Percentiles rank a stretch among this genome's conserved stretches.
Conservation (phyloP, 1,140 invertebrate genomes). For the Ceratoteleas bidentatus region DNA sequence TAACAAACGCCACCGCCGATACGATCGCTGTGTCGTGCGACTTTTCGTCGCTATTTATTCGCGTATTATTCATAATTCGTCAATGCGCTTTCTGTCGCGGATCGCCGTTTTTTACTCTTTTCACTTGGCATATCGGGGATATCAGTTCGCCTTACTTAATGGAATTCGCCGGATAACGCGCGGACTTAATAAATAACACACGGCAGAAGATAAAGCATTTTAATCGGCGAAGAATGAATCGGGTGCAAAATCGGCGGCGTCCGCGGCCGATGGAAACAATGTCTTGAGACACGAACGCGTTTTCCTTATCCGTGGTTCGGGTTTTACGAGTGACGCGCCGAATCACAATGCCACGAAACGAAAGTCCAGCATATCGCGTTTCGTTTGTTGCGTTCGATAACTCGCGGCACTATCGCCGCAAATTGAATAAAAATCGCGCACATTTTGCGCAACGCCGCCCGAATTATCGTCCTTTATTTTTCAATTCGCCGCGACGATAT, state of each 20-base stretch:
- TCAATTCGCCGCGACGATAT: slow-evolving; percentile 55
- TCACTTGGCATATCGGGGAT: slow-evolving; percentile 20
- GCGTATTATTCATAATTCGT: not conserved
- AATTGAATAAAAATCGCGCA: slow-evolving; percentile 64
- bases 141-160: slow-evolving; percentile 18
- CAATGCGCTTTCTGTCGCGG: not conserved
- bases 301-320: slow-evolving; percentile 63
- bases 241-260: slow-evolving; percentile 40
- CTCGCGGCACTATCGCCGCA: slow-evolving; percentile 55
- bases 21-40: slow-evolving; percentile 43
- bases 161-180: not conserved
- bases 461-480: slow-evolving; percentile 56
- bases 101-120: no score
- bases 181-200: not conserved
- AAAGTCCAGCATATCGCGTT: slow-evolving; percentile 64
- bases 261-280: slow-evolving; percentile 53
- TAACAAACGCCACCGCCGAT: slow-evolving; percentile 54
- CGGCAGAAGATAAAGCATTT: slow-evolving; percentile 1
- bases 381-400: slow-evolving; percentile 63
- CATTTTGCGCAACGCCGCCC: slow-evolving; percentile 60
- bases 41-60: slow-evolving; percentile 42
- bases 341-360: slow-evolving; percentile 64
- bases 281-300: slow-evolving; percentile 57
- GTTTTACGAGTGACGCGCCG: slow-evolving; percentile 65
- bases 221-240: slow-evolving; percentile 29